phyloP scores from a whole-genome alignment of 2,113 vertebrate genomes.

The Eulemur macaco region DNA sequence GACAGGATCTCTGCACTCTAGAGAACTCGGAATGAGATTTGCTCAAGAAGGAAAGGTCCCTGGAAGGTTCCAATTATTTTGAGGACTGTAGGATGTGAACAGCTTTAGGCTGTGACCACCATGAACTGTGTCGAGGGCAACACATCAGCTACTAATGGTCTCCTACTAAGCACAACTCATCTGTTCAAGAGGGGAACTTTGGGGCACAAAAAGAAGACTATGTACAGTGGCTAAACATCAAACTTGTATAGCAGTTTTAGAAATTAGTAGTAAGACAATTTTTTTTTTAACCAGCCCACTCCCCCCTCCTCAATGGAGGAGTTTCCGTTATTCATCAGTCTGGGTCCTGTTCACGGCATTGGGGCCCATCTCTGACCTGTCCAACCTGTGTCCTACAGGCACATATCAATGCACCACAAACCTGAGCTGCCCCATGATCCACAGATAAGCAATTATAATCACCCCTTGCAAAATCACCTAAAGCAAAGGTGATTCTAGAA shows the following conservation, averaged over 20 bases:
- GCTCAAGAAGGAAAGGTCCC: background rate
- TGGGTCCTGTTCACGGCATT: background rate
- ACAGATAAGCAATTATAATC: background rate
- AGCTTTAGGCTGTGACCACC: background rate
- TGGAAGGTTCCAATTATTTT: background rate
- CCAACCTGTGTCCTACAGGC: background rate
- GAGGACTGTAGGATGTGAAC: background rate
- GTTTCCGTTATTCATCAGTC: background rate
- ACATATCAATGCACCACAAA: background rate
- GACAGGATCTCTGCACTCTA: background rate
- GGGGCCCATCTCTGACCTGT: background rate
- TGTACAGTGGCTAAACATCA: background rate
- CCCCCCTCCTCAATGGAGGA: background rate
- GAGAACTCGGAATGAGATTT: background rate
- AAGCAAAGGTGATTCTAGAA: background rate
- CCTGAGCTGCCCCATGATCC: accelerated
- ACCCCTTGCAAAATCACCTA: background rate
- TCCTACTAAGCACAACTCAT: background rate
- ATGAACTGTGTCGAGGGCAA: background rate
- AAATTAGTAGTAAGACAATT: background rate
- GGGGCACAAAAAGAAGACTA: background rate
- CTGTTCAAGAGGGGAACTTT: background rate
- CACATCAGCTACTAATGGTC: background rate
- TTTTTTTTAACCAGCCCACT: background rate
- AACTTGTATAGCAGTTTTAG: background rate